A percentile compares a stretch with the other conserved stretches of the same genome.
Conservation (phyloP, 1,140 invertebrate genomes). For the Trissolcus basalis region DNA sequence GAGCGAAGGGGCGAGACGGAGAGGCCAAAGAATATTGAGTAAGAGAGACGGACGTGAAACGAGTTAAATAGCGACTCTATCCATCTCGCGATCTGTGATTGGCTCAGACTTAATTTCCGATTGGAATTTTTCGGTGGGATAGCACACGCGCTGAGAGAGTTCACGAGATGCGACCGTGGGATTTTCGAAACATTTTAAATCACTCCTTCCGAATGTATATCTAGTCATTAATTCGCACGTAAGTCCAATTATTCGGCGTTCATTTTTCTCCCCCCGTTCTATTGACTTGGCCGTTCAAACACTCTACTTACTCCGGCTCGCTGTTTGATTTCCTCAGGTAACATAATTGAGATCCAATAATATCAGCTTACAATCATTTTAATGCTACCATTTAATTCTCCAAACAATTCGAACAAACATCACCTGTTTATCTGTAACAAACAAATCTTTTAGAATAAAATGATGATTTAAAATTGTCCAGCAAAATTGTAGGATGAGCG, state of each 20-base stretch:
- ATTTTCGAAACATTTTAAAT: constrained; percentile 58
- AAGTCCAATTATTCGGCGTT: constrained; percentile 31
- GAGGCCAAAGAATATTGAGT: constrained; percentile 9
- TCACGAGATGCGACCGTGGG: constrained; percentile 57
- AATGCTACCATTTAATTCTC: no score
- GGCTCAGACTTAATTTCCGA: constrained; percentile 68
- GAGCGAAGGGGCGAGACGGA: constrained; percentile 38
- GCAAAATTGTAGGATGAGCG: no score
- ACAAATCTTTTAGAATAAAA: no score
- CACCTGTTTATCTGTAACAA: no score
- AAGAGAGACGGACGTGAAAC: constrained; percentile 35
- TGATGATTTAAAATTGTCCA: no score
- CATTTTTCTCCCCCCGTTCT: no score
- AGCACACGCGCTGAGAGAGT: constrained; percentile 47
- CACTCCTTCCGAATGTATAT: constrained; percentile 31
- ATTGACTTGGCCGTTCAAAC: no score
- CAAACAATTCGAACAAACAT: no score
- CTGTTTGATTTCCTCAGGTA: neutral
- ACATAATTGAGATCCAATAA: no score
- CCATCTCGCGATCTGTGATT: constrained; percentile 66
- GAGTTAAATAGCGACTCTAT: constrained; percentile 62
- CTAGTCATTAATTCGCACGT: constrained; percentile 58
- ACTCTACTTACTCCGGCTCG: neutral
- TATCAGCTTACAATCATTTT: no score
- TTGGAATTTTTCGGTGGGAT: constrained; percentile 67